Base-by-base conservation (phyloP, 1,140 invertebrate species). In the Dreissena polymorpha region DNA sequence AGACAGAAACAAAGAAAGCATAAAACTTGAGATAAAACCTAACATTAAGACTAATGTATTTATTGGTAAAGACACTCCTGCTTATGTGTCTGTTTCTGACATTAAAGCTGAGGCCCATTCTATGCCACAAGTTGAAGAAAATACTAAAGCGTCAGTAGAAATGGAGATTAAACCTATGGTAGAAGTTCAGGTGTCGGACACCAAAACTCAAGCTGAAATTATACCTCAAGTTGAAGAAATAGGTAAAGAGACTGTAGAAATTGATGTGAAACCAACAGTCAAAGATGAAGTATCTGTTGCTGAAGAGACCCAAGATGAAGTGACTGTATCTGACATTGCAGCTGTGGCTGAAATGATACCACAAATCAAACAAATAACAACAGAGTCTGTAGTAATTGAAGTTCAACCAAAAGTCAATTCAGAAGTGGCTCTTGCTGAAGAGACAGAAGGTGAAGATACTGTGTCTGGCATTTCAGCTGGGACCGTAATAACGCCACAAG, bases 161-260 rank as follows among this genome's bases (percentile, higher is more conserved):
- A 88, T 80, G 39, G 70, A 12, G 85, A 88, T 77, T 67, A 83
- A 57, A 80, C 69, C n/a, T 68, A 51, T 76, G 64, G 57, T 51
- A 27, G 67, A 29, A 10, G 18, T 68, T 8, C 55, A 71, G 53
- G 21, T 57, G n/a, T 55, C 69, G 27, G 73, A 85, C 21, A 70
- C 29, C 27, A 55, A 70, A 67, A 14, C 71, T 27, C 18, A 73
- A 27, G 50, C 10, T 12, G 63, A 80, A 29, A 60, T 75, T 70
- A 67, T 14, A 53, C 3, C 57, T 51, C 39, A 70, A 65, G 63
- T 57, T 10, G 70, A 72, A 50, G 77, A 75, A 72, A 55, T 86
- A 27, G 49, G 23, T 76, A 60, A 51, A 27, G 78, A 82, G n/a
- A 65, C 27, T 10, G 27, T 67, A 27, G 63, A 73, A 57, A 51